Base-by-base conservation (phyloP, 2,113 vertebrate genomes). In the Pholis gunnellus region DNA sequence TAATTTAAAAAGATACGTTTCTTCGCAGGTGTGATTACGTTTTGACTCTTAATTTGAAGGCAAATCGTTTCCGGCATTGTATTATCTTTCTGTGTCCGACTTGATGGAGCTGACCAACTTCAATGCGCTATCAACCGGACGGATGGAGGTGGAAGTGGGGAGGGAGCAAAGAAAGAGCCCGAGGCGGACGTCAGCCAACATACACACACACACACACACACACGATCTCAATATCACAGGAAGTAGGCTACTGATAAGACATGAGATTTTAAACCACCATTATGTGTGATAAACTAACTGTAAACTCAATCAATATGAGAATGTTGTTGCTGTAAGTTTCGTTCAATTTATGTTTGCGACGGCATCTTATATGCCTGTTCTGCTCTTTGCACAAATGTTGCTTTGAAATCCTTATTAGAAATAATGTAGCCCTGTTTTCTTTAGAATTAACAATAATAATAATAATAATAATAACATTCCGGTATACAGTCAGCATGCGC, bases 31-130 rank as follows among this genome's bases (percentile, higher is more conserved):
- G 20, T 56, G 31, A 29, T 25, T 64, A 42, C 14, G 4, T 8
- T 18, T 31, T 29, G 13, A 0, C 20, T 57, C 46, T 85, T 86
- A 89, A 72, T 82, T 80, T 88, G 78, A 89, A 75, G 25, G 54
- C 0, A 31, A 3, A 0, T 0, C 0, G 17, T 56, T 75, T 84
- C 82, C 64, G 34, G 74, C 17, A 2, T 3, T 52, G 40, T 57
- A 40, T 7, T 54, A 15, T 46, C 14, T 67, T 9, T n/a, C 7
- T 50, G 4, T 15, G 15, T 15, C 25, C 27, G 17, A 57, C 48
- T 80, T 73, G 52, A 86, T 9, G n/a, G 57, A 17, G 6, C 46
- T 63, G 52, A 73, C 9, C 25, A 29, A 20, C 48, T 42, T 27
- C 67, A 75, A 69, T 7, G 66, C 9, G 71, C 6, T 54, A 76